Evolutionary conservation across 2,113 vertebrate species (phyloP).

Genomic region (Bostrychus sinensis): DNA sequence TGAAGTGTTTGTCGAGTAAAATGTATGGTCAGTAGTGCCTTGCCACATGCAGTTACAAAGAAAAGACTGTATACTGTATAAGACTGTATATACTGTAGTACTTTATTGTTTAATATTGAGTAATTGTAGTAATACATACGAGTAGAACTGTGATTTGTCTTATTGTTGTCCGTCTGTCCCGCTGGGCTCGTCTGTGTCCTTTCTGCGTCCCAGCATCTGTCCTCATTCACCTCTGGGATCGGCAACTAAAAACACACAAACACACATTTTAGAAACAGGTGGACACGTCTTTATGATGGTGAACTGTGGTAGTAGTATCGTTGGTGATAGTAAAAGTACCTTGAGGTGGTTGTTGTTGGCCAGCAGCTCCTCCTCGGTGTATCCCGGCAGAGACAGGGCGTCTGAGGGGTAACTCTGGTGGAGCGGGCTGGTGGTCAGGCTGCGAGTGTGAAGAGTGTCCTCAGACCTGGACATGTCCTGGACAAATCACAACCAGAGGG

Average conservation of each 20-base stretch:
- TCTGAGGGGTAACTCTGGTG: conserved; percentile 41
- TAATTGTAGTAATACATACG: conserved; percentile 78
- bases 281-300: no score
- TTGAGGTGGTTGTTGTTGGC: conserved; percentile 64
- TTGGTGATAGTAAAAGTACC: conserved; percentile 28
- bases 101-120: no score
- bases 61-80: no score
- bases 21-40: no score
- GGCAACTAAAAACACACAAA: conserved; percentile 74
- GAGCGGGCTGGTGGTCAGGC: conserved; percentile 5
- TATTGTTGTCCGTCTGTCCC: conserved; percentile 71
- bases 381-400: conserved; percentile 4
- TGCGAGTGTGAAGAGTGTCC: conserved; percentile 12
- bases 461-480: conserved; percentile 44
- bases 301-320: not conserved
- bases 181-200: conserved; percentile 59
- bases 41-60: no score
- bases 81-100: no score
- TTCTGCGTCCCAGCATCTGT: conserved; percentile 63
- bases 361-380: conserved; percentile 31
- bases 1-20: no score
- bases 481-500: conserved; percentile 4
- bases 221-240: conserved; percentile 77
- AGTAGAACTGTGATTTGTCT: conserved; percentile 86
- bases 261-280: not conserved